Evolutionary conservation across 1,140 invertebrate species (phyloP).

Genomic region (Halictus rubicundus): DNA sequence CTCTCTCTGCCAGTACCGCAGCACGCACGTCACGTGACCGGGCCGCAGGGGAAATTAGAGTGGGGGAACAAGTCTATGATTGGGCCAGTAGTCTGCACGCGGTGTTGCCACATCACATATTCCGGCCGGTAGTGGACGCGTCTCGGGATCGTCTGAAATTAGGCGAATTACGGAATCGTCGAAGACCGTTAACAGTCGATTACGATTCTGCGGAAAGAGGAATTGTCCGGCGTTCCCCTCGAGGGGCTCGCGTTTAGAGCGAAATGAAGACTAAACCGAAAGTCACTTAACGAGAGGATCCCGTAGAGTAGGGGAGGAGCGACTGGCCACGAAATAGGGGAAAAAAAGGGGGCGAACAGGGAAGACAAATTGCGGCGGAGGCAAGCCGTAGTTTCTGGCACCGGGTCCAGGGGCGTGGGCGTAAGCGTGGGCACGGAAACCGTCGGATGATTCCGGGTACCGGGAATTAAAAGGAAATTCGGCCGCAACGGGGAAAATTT

Average conservation of each 20-base stretch:
- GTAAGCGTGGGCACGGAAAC: slow-evolving; percentile 2
- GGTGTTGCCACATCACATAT: too few relatives aligned
- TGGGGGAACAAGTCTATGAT: too few relatives aligned
- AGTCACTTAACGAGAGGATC: slow-evolving; percentile 43
- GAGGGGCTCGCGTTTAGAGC: background rate
- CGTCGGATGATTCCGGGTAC: slow-evolving; percentile 18
- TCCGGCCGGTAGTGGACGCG: too few relatives aligned
- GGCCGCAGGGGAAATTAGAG: too few relatives aligned
- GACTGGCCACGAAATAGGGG: background rate
- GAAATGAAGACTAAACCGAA: slow-evolving; percentile 17
- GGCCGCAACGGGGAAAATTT: slow-evolving; percentile 22
- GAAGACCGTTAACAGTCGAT: slow-evolving; percentile 8
- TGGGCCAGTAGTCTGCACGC: too few relatives aligned
- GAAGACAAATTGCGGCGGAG: slow-evolving; percentile 42
- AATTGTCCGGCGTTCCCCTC: background rate
- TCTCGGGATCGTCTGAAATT: background rate
- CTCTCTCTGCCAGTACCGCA: too few relatives aligned
- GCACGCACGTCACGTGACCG: too few relatives aligned
- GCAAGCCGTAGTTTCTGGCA: slow-evolving; percentile 29
- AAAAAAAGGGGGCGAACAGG: slow-evolving; percentile 1
- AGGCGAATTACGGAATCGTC: background rate
- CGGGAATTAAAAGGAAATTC: slow-evolving; percentile 45
- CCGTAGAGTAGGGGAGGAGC: background rate
- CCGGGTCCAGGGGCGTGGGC: too few relatives aligned
- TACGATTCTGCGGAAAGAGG: background rate